These are phyloP conservation scores for Orthosia incerta DNA, from an alignment of 2,888 invertebrate genomes.

Conservation along the genomic window DNA sequence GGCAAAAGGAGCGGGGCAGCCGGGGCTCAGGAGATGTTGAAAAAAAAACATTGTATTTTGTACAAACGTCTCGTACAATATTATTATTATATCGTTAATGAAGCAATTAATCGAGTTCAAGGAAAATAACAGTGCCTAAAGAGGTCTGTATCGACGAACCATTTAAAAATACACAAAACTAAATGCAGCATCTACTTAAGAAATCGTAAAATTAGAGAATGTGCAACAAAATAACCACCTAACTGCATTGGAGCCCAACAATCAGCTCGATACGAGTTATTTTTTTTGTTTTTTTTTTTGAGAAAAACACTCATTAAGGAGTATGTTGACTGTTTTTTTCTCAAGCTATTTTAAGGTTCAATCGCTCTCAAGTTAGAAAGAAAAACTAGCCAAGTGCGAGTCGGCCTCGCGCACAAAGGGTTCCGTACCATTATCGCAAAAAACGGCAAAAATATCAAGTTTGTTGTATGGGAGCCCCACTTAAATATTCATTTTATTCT, in stretches of 20 bases:
- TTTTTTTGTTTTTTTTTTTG: not conserved
- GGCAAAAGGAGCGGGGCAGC: no score
- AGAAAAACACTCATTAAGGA: not conserved
- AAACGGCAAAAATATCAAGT: no score
- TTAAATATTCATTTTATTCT: no score
- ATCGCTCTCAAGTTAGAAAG: not conserved
- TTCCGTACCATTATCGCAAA: no score
- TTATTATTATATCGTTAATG: slow-evolving; percentile 38
- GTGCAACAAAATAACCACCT: not conserved
- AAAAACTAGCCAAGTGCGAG: no score
- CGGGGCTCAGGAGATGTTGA: no score
- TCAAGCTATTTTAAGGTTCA: not conserved
- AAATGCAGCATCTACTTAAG: not conserved
- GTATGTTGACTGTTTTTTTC: not conserved
- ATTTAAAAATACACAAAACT: not conserved
- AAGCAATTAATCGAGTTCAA: slow-evolving; percentile 20
- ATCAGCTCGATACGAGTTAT: not conserved
- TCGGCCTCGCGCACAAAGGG: no score
- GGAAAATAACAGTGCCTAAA: slow-evolving; percentile 10
- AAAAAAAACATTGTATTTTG: not conserved
- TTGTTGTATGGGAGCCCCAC: no score
- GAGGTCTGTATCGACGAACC: slow-evolving; percentile 5
- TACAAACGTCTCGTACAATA: not conserved
- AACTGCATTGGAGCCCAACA: slow-evolving; percentile 2
- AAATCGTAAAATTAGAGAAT: slow-evolving; percentile 13